Evolutionary conservation across 2,113 vertebrate species (phyloP), one percentile per base, ranked within the genome.

Genomic region (Rattus norvegicus): DNA sequence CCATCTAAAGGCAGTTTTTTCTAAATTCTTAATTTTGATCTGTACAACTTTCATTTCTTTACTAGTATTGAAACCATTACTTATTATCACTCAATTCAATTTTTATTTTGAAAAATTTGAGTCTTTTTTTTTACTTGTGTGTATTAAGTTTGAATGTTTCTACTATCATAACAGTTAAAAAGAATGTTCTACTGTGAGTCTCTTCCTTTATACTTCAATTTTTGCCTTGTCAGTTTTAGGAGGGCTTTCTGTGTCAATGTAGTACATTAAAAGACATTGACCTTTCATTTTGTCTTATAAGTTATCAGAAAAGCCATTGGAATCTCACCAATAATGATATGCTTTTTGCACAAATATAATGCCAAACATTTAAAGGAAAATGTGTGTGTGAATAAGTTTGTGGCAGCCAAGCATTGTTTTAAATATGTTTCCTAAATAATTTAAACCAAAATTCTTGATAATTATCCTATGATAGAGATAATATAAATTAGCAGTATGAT

Each of bases 161-260:
- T 26, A 22, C 16, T 43, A 43, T 43, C 13, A 1, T 3, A 7
- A 65, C 5, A 65, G 63, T 11, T 67, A 9, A 94, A 92, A 20
- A 36, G 10, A 69, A 20, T 73, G 7, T 0, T 52, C 11, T 75
- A 84, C 26, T 36, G 19, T 75, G 4, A 24, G 83, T 11, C 52
- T 54, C 52, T 54, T 54, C 52, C 52, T 54, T 54, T 54, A 0
- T 5, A 19, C 70, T 49, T 92, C 59, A n/a, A 36, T 54, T 70
- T 43, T 26, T 17, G 12, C 28, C 89, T 90, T 76, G 3, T 43
- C 43, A 43, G 19, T 39, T 86, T 80, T 20, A 36, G 0, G 24
- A 43, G 83, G 33, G 3, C 2, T 69, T 63, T 91, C 47, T 59
- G 0, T 72, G 12, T 19, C 24, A 4, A 0, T 1, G 0, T 88